Evolutionary conservation across 1,140 invertebrate species (phyloP).

Genomic region (Holcopasites calliopsidis): DNA sequence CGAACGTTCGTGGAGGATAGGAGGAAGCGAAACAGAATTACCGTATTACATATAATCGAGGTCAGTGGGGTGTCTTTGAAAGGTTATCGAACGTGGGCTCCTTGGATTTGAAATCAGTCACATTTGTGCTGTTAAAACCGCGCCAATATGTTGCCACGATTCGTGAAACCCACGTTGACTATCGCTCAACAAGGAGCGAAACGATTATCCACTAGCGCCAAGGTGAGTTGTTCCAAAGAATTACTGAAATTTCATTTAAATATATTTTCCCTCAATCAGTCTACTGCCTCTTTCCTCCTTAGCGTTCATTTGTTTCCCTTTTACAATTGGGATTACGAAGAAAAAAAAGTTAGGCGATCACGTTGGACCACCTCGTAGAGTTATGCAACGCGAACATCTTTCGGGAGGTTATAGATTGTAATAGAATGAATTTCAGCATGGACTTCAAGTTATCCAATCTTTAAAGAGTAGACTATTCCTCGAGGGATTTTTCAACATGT

Average conservation of each 20-base stretch:
- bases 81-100: constrained; percentile 31
- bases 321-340: not conserved
- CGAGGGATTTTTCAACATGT: too few relatives aligned
- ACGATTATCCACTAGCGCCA: constrained; percentile 70
- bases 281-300: too few relatives aligned
- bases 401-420: not conserved
- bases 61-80: constrained; percentile 51
- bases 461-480: not conserved
- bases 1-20: not conserved
- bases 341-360: not conserved
- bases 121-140: not conserved
- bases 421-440: not conserved
- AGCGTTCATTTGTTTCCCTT: not conserved
- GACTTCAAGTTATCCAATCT: not conserved
- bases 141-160: constrained; percentile 72
- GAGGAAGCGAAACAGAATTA: not conserved
- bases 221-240: constrained; percentile 56
- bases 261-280: too few relatives aligned
- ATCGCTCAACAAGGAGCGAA: constrained; percentile 70
- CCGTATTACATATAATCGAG: constrained; percentile 20
- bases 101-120: constrained; percentile 5
- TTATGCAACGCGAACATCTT: constrained; percentile 22
- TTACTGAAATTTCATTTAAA: not conserved
- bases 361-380: not conserved
- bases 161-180: constrained; percentile 65